Percentiles rank a stretch among this genome's conserved stretches.
phyloP scores from a whole-genome alignment of 2,113 vertebrate genomes.

The Neopipo cinnamomea region DNA sequence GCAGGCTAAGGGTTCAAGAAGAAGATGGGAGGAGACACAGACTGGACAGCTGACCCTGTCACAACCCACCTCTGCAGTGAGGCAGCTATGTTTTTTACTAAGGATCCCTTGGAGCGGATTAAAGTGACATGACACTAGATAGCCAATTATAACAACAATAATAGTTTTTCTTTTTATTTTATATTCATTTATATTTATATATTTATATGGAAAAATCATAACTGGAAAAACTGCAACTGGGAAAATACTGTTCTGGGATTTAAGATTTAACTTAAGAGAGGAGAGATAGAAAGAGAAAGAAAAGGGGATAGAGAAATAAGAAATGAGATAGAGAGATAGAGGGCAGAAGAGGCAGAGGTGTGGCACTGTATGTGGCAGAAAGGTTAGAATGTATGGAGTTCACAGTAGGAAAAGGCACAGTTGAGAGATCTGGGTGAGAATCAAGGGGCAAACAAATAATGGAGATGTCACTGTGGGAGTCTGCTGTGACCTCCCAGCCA shows the following conservation, averaged over 20 bases:
- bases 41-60: neutral
- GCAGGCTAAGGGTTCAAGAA: neutral
- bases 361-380: neutral
- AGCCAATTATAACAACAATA: neutral
- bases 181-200: no score
- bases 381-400: neutral
- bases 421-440: neutral
- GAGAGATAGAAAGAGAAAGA: neutral
- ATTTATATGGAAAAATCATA: neutral
- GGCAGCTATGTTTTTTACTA: neutral
- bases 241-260: neutral
- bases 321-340: neutral
- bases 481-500: neutral
- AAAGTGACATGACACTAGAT: neutral
- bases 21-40: neutral
- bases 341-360: neutral
- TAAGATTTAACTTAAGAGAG: neutral
- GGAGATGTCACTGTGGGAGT: neutral
- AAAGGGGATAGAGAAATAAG: neutral
- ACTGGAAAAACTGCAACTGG: neutral
- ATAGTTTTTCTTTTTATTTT: neutral
- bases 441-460: neutral
- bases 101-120: neutral
- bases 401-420: neutral
- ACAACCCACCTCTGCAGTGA: accelerated